Base-by-base conservation (phyloP, 2,113 vertebrate species). In the Nipponia nippon region DNA sequence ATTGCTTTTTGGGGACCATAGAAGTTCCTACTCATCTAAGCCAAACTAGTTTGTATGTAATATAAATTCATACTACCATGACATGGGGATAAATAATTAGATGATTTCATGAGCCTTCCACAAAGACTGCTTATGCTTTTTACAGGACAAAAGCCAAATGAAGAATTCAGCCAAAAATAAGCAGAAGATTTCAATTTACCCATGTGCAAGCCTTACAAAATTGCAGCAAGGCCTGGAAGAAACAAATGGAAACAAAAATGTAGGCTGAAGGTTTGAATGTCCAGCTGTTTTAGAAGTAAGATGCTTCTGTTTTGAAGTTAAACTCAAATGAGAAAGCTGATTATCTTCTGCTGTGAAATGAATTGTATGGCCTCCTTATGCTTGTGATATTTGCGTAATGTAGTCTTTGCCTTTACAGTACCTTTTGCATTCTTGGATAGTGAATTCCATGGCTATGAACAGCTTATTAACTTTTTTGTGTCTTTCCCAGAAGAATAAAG, bases 401-500 rank as follows among this genome's bases (percentile, higher is more conserved):
- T 47, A 63, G 56, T 62, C 46, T 76, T 91, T 83, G 76, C 27
- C 72, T 65, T 93, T 70, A 90, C 55, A 56, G n/a, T 80, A 82
- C 50, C 59, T 95, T 96, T 77, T 62, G 50, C 26, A 55, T 72
- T 71, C 50, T 75, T 38, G 47, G 65, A 58, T 62, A 52, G 78
- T 73, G 69, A 95, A 62, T 49, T 95, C 53, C 5, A 8, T 80
- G 10, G 16, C 78, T 90, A 77, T 84, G 50, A 97, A 92, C 38
- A 50, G 81, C 86, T 97, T 97, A 84, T 96, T 97, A 96, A 73
- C 17, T 95, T 96, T 89, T 77, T 59, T 91, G 8, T 73, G 21
- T 76, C 93, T 94, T 92, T 97, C 61, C 34, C 76, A 86, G 47
- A 95, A 95, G 62, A 97, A 93, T 80, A 95, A 87, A 86, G 26